Evolutionary conservation across 2,113 vertebrate species (phyloP).

Genomic region (Riparia riparia): DNA sequence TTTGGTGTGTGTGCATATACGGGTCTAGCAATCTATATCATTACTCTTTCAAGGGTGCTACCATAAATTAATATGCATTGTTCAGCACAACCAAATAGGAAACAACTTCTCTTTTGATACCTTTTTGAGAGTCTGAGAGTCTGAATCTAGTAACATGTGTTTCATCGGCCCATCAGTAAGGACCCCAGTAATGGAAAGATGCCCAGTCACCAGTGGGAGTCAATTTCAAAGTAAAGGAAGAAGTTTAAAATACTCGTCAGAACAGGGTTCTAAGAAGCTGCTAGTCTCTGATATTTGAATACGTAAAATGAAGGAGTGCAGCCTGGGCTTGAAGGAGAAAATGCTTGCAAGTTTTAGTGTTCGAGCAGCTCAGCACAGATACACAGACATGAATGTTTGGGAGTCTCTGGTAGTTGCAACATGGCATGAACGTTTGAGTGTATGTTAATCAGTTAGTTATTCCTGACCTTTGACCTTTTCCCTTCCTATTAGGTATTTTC

Average conservation of each 20-base stretch:
- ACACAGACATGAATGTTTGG: background rate
- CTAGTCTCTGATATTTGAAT: background rate
- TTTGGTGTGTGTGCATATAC: accelerated
- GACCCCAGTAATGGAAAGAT: background rate
- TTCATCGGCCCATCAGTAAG: background rate
- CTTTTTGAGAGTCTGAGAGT: background rate
- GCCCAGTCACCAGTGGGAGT: background rate
- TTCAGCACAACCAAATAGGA: background rate
- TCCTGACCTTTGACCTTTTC: background rate
- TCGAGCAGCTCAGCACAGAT: background rate
- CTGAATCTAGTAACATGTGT: background rate
- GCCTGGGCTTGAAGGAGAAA: background rate
- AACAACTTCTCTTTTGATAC: background rate
- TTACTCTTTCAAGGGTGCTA: background rate
- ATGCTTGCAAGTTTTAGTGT: background rate
- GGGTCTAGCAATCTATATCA: background rate
- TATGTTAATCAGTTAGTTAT: background rate
- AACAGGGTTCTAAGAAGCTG: background rate
- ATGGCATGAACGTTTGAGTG: background rate
- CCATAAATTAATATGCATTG: accelerated
- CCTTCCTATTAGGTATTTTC: background rate
- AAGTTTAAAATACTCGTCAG: background rate
- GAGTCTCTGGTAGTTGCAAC: background rate
- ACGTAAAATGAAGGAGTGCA: background rate
- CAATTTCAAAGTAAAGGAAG: background rate